phyloP scores from a whole-genome alignment of 2,797 vertebrate species.

The Cryptoblepharus egeriae region DNA sequence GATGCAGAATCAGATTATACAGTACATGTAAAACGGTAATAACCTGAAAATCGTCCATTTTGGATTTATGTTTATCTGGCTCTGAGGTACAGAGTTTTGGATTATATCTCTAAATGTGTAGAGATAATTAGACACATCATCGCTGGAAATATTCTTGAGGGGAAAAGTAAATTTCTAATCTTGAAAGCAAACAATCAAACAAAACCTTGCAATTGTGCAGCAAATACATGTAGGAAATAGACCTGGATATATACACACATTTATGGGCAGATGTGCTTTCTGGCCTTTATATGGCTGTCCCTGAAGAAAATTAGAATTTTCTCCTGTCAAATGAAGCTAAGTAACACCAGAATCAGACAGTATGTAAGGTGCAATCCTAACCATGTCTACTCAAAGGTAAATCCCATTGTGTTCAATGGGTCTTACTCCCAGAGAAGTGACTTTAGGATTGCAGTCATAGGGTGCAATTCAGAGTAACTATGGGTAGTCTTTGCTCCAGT shows the following conservation, averaged over 20 bases:
- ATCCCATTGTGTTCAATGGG: too few species aligned
- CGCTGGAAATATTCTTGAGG: neutral
- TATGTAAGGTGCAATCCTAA: too few species aligned
- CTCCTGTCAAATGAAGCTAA: neutral
- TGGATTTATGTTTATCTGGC: too few species aligned
- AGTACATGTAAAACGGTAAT: too few species aligned
- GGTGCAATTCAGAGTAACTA: too few species aligned
- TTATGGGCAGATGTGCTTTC: constrained; percentile 12
- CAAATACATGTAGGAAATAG: constrained; percentile 4
- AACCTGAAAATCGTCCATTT: too few species aligned
- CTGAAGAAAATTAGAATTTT: constrained; percentile 50
- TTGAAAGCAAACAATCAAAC: neutral
- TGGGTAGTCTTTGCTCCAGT: too few species aligned
- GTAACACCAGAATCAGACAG: neutral
- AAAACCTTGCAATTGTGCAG: constrained; percentile 8
- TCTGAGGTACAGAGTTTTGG: too few species aligned
- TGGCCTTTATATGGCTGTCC: constrained; percentile 47
- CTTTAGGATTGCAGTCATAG: too few species aligned
- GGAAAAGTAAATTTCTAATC: neutral
- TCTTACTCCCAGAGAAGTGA: too few species aligned
- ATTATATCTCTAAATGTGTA: neutral
- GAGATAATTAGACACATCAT: neutral
- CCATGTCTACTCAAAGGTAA: too few species aligned
- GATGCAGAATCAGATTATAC: too few species aligned
- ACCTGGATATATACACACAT: neutral